These are phyloP conservation scores for Ranitomeya imitator DNA, from an alignment of 2,113 vertebrate genomes.

Conservation along the genomic window DNA sequence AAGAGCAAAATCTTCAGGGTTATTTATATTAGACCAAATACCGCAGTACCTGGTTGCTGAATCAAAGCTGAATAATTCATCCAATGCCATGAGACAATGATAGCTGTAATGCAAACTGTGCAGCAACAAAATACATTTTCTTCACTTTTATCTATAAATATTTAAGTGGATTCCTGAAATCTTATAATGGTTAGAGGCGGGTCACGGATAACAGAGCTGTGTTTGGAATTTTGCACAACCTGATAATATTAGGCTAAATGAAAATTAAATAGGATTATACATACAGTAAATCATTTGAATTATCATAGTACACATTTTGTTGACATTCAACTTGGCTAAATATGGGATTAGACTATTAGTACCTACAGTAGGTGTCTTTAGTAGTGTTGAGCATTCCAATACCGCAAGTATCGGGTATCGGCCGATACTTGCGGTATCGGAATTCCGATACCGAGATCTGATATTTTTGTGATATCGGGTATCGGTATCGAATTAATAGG, in stretches of 20 bases:
- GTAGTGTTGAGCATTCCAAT: no score
- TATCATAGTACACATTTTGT: background rate
- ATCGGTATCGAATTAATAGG: no score
- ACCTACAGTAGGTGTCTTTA: no score
- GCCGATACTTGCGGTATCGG: no score
- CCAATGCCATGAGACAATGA: background rate
- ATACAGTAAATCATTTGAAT: background rate
- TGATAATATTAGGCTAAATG: background rate
- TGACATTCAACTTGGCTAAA: no score
- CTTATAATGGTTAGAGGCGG: background rate
- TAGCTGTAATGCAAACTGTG: background rate
- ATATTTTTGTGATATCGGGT: no score
- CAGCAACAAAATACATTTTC: background rate
- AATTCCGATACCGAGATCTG: no score
- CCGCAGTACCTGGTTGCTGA: background rate
- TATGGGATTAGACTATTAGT: no score
- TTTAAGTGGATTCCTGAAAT: background rate
- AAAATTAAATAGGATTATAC: no score
- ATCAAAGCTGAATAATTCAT: background rate
- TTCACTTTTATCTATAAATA: background rate
- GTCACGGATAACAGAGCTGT: background rate
- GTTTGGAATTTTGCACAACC: background rate
- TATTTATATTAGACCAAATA: background rate
- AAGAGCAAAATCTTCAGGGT: background rate
- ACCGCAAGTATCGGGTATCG: no score